Evolutionary conservation across 2,888 invertebrate genomes (phyloP).

Genomic region (Autographa pulchrina): DNA sequence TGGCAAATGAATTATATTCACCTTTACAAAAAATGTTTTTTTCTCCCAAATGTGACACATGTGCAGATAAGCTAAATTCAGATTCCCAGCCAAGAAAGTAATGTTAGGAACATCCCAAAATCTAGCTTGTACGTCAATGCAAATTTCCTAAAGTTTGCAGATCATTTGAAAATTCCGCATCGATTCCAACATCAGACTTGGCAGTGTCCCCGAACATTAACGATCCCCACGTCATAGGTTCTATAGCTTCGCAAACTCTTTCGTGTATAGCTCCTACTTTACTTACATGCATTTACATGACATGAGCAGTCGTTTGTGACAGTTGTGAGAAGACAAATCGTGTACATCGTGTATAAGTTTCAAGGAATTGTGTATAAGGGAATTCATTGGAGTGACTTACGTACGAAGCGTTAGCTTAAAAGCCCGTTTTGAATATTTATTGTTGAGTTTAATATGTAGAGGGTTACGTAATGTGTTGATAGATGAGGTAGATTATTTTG

Average conservation of each 20-base stretch:
- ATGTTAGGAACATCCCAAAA: background rate
- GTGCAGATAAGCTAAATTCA: background rate
- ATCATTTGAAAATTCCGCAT: slow-evolving; percentile 41
- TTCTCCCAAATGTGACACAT: background rate
- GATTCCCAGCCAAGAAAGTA: background rate
- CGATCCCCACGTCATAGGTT: slow-evolving; percentile 21
- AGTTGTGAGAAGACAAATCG: slow-evolving; percentile 73
- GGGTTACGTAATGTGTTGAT: slow-evolving; percentile 39
- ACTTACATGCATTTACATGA: slow-evolving; percentile 65
- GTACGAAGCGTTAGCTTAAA: slow-evolving; percentile 52
- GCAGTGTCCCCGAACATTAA: slow-evolving; percentile 38
- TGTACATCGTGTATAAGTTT: slow-evolving; percentile 63
- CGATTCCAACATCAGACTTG: slow-evolving; percentile 29
- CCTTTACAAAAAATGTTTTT: background rate
- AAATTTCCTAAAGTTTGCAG: slow-evolving; percentile 42
- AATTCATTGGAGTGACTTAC: slow-evolving; percentile 59
- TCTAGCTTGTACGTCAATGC: slow-evolving; percentile 15
- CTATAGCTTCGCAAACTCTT: slow-evolving; percentile 45
- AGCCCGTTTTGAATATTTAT: slow-evolving; percentile 53
- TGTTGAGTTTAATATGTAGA: slow-evolving; percentile 45
- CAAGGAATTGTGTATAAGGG: slow-evolving; percentile 51
- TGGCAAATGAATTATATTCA: background rate
- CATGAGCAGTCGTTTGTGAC: slow-evolving; percentile 67
- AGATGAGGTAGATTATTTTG: slow-evolving; percentile 35
- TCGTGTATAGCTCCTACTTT: slow-evolving; percentile 39